Evolutionary conservation across 1,140 invertebrate genomes (phyloP).

Genomic region (Trichogramma pretiosum): DNA sequence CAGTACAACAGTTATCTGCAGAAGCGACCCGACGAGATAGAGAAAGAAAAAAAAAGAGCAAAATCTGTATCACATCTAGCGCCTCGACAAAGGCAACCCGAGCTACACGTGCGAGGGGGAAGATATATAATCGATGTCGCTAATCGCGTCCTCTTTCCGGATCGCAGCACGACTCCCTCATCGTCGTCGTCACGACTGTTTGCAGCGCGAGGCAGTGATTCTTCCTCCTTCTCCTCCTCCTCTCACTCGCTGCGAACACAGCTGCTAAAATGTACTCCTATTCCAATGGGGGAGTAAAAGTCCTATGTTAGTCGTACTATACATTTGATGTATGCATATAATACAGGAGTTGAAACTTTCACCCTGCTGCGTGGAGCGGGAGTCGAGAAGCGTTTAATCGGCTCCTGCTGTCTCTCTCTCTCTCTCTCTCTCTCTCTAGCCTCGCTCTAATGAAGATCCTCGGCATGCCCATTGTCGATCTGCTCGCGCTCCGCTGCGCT

Average conservation of each 20-base stretch:
- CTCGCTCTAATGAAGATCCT: slow-evolving; percentile 32
- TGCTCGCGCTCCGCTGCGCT: slow-evolving; percentile 19
- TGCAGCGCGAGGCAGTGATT: background rate
- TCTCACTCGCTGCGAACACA: background rate
- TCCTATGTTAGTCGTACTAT: too few species aligned
- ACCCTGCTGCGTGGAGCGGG: slow-evolving; percentile 1
- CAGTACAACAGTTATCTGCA: too few species aligned
- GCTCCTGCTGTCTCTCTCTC: too few species aligned
- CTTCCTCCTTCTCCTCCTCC: background rate
- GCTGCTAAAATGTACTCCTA: too few species aligned
- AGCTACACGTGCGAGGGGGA: background rate
- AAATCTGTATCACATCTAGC: background rate
- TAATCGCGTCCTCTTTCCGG: slow-evolving; percentile 18
- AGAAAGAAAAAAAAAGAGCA: background rate
- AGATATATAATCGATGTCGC: slow-evolving; percentile 19
- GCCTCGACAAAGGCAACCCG: slow-evolving; percentile 2
- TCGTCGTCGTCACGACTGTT: slow-evolving; percentile 11
- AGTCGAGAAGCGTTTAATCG: slow-evolving; percentile 30
- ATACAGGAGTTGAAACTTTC: slow-evolving; percentile 1
- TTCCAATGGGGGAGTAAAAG: too few species aligned
- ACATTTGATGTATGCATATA: too few species aligned
- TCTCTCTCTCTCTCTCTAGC: too few species aligned
- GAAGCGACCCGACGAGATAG: background rate
- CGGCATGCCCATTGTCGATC: slow-evolving; percentile 13
- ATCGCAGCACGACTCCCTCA: slow-evolving; percentile 13